Evolutionary conservation across 2,797 vertebrate genomes (phyloP).

Genomic region (Oophaga sylvatica): DNA sequence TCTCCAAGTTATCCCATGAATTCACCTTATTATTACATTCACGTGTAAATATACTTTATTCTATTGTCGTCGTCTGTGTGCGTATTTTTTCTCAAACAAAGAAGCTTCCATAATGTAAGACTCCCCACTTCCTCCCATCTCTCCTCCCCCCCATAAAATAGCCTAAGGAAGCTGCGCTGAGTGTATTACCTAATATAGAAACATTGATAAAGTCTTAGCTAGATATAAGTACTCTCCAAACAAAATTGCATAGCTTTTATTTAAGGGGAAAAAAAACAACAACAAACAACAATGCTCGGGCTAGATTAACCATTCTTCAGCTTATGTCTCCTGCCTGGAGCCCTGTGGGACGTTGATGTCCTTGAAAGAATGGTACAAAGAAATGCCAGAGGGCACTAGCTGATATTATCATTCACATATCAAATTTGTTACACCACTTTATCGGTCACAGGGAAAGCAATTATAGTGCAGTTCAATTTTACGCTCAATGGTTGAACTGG

Average conservation of each 20-base stretch:
- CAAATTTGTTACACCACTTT: conserved; percentile 92
- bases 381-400: conserved; percentile 81
- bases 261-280: conserved; percentile 41
- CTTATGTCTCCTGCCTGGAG: conserved; percentile 76
- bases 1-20: conserved; percentile 11
- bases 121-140: background rate
- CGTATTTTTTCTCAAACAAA: conserved; percentile 38
- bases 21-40: conserved; percentile 20
- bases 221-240: conserved; percentile 55
- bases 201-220: conserved; percentile 51
- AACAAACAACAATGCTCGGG: conserved; percentile 63
- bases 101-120: conserved; percentile 32
- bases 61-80: background rate
- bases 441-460: conserved; percentile 93
- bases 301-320: conserved; percentile 79
- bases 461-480: conserved; percentile 92
- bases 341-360: conserved; percentile 82
- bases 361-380: conserved; percentile 83
- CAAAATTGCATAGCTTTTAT: conserved; percentile 60
- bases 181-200: conserved; percentile 59
- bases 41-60: conserved; percentile 45
- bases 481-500: conserved; percentile 83
- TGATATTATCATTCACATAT: conserved; percentile 93
- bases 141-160: background rate
- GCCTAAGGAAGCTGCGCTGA: conserved; percentile 44